Evolutionary conservation across 2,888 invertebrate genomes (phyloP).

Genomic region (Psylliodes chrysocephalus): DNA sequence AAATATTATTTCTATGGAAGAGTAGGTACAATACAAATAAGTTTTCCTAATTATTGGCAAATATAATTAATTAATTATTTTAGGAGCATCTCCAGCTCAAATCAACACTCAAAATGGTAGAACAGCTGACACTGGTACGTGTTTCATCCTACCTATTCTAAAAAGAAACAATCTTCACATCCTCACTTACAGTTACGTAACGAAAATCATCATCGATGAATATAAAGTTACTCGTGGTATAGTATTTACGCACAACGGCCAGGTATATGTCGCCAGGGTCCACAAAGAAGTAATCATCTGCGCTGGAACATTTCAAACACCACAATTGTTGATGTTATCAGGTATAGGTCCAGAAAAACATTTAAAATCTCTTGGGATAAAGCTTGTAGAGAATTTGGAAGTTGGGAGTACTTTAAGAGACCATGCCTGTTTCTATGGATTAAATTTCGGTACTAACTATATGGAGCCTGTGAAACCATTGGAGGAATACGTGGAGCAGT

Average conservation of each 20-base stretch:
- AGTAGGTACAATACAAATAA: no score
- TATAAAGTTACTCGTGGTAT: conserved; percentile 73
- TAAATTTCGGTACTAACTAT: conserved; percentile 76
- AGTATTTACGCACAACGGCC: conserved; percentile 71
- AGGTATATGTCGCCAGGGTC: conserved; percentile 67
- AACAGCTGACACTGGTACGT: conserved; percentile 79
- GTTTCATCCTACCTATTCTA: conserved; percentile 76
- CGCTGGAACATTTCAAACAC: conserved; percentile 83
- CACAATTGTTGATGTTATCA: conserved; percentile 84
- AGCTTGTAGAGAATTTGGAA: conserved; percentile 72
- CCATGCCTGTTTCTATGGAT: conserved; percentile 76
- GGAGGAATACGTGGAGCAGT: conserved; percentile 67
- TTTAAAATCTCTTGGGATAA: conserved; percentile 69
- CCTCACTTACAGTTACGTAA: conserved; percentile 75
- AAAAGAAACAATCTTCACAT: conserved; percentile 75
- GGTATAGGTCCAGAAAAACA: conserved; percentile 78
- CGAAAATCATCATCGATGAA: conserved; percentile 68
- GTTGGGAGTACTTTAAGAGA: conserved; percentile 84
- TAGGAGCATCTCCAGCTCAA: conserved; percentile 75
- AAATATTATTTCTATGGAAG: no score
- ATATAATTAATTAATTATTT: no score
- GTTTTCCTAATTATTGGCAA: no score
- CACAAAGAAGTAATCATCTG: conserved; percentile 79
- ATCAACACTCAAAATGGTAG: conserved; percentile 75
- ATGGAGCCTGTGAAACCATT: conserved; percentile 54